Percentiles rank a stretch among this genome's conserved stretches.
These are phyloP conservation scores for Drosophila glabriapex DNA, from an alignment of 2,888 invertebrate species.

Conservation along the genomic window DNA sequence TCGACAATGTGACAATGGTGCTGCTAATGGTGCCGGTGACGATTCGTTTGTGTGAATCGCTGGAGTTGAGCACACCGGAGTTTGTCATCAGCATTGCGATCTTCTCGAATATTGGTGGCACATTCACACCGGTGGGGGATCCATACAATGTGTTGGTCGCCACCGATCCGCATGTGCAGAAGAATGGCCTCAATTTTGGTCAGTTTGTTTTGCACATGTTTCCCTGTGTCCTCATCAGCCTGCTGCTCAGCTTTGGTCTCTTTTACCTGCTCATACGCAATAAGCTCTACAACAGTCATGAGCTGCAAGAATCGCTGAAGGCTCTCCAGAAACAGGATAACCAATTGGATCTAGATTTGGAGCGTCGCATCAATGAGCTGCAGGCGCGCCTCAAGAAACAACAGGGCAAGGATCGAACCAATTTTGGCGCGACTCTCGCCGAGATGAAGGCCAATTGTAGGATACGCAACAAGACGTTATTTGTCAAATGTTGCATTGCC, in stretches of 20 bases:
- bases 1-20: slow-evolving; percentile 92
- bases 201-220: slow-evolving; percentile 92
- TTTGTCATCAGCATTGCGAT: slow-evolving; percentile 94
- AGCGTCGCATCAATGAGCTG: neutral
- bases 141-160: slow-evolving; percentile 88
- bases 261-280: slow-evolving; percentile 89
- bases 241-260: slow-evolving; percentile 89
- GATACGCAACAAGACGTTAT: slow-evolving; percentile 90
- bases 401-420: slow-evolving; percentile 83
- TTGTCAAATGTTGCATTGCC: slow-evolving; percentile 90
- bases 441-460: slow-evolving; percentile 89
- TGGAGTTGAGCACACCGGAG: slow-evolving; percentile 93
- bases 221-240: slow-evolving; percentile 87
- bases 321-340: slow-evolving; percentile 90
- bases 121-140: slow-evolving; percentile 95
- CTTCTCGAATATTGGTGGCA: slow-evolving; percentile 95
- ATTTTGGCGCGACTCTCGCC: slow-evolving; percentile 87
- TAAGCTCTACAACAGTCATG: slow-evolving; percentile 88
- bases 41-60: slow-evolving; percentile 94
- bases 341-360: neutral
- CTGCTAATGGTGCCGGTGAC: slow-evolving; percentile 90
- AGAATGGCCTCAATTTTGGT: slow-evolving; percentile 90
- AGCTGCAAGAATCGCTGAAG: slow-evolving; percentile 91
- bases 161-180: slow-evolving; percentile 66
- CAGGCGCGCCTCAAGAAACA: slow-evolving; percentile 58